A percentile compares a stretch with the other conserved stretches of the same genome.
Conservation (phyloP, 2,888 invertebrate genomes). For the Oscheius sp. region DNA sequence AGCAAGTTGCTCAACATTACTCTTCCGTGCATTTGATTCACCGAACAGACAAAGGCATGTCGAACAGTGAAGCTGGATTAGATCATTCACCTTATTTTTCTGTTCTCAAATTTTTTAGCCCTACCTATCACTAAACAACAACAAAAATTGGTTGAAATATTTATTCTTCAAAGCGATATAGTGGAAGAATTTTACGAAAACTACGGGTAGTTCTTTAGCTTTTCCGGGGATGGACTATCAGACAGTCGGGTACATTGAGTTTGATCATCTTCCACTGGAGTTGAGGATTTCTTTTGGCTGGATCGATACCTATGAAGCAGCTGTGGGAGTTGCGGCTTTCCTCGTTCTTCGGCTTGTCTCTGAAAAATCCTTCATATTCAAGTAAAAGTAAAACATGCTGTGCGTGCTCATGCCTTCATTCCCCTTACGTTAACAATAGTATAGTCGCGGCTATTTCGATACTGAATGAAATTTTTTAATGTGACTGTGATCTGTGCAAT, state of each 20-base stretch:
- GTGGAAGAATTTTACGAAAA: not conserved
- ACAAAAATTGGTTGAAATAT: too few relatives aligned
- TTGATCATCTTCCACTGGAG: constrained; percentile 4
- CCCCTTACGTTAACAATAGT: constrained; percentile 2
- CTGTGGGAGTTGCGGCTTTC: constrained; percentile 20
- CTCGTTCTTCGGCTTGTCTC: constrained; percentile 11
- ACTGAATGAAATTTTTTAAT: not conserved
- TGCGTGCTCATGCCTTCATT: too few relatives aligned
- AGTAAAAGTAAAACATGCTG: not conserved
- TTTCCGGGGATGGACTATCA: constrained; percentile 16
- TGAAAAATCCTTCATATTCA: not conserved
- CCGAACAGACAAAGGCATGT: too few relatives aligned
- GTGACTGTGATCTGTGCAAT: too few relatives aligned
- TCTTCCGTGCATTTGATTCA: too few relatives aligned
- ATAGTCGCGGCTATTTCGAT: constrained; percentile 2
- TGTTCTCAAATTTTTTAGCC: too few relatives aligned
- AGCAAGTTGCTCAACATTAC: too few relatives aligned
- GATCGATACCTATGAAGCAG: constrained; percentile 4
- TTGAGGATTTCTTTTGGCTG: not conserved
- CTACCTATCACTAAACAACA: too few relatives aligned
- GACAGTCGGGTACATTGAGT: constrained; percentile 21
- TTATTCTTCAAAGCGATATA: too few relatives aligned
- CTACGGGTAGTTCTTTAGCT: constrained; percentile 1
- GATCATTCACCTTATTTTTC: too few relatives aligned
- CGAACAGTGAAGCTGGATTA: too few relatives aligned